Evolutionary conservation across 1,140 invertebrate genomes (phyloP).

Genomic region (Eueides isabella): DNA sequence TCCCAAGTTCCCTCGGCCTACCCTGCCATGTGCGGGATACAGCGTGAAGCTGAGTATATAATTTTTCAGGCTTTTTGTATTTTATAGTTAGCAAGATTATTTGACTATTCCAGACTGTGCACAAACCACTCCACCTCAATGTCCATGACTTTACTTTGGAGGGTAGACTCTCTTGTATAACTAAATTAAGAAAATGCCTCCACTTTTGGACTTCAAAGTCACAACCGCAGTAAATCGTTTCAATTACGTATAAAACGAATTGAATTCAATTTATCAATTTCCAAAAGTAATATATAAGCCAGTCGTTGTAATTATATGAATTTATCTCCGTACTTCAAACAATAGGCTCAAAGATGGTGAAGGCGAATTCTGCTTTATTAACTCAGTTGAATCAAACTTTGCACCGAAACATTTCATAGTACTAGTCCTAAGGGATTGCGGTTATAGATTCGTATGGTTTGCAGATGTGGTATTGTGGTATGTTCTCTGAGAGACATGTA

Average conservation of each 20-base stretch:
- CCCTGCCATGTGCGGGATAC: too few relatives aligned
- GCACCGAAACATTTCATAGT: conserved; percentile 26
- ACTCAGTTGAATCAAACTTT: conserved; percentile 34
- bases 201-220: background rate
- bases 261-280: background rate
- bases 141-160: too few relatives aligned
- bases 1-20: too few relatives aligned
- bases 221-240: background rate
- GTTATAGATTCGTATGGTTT: background rate
- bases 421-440: conserved; percentile 19
- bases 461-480: background rate
- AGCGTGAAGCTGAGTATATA: background rate
- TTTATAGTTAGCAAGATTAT: too few relatives aligned
- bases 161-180: too few relatives aligned
- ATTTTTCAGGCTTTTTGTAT: too few relatives aligned
- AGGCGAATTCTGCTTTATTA: conserved; percentile 31
- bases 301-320: conserved; percentile 21
- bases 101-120: too few relatives aligned
- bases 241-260: background rate
- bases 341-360: conserved; percentile 25
- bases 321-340: conserved; percentile 28
- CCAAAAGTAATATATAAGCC: conserved; percentile 11
- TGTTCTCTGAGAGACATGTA: background rate
- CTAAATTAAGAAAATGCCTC: background rate
- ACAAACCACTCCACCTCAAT: too few relatives aligned